Conservation (phyloP, 2,113 vertebrate species). For the Elephantulus edwardii region DNA sequence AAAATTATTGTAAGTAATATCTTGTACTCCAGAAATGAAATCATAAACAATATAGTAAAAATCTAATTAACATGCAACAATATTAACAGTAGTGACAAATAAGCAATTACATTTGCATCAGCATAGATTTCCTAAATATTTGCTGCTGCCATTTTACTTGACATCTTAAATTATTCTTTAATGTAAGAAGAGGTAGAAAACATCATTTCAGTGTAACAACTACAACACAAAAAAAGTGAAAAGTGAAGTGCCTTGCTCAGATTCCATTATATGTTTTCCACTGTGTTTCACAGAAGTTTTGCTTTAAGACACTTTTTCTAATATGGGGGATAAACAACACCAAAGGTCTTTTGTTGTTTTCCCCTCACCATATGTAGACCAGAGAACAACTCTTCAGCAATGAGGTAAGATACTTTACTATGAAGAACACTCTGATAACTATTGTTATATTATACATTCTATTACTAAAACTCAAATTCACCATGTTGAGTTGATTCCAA, state of each 20-base stretch:
- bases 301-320: neutral
- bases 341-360: neutral
- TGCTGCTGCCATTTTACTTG: neutral
- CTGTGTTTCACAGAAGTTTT: conserved; percentile 18
- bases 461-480: neutral
- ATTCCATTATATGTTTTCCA: neutral
- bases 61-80: neutral
- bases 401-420: conserved; percentile 16
- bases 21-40: neutral
- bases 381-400: neutral
- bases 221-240: neutral
- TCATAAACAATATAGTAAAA: neutral
- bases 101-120: conserved; percentile 33
- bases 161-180: neutral
- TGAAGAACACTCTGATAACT: neutral
- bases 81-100: neutral
- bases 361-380: neutral
- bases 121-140: neutral
- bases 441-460: neutral
- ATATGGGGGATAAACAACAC: neutral
- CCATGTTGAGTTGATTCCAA: too few relatives aligned
- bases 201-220: neutral
- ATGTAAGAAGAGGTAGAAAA: neutral
- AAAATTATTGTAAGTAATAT: neutral
- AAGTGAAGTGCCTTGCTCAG: neutral